Evolutionary conservation across 1,140 invertebrate species (phyloP).

Genomic region (Drosophila truncata): DNA sequence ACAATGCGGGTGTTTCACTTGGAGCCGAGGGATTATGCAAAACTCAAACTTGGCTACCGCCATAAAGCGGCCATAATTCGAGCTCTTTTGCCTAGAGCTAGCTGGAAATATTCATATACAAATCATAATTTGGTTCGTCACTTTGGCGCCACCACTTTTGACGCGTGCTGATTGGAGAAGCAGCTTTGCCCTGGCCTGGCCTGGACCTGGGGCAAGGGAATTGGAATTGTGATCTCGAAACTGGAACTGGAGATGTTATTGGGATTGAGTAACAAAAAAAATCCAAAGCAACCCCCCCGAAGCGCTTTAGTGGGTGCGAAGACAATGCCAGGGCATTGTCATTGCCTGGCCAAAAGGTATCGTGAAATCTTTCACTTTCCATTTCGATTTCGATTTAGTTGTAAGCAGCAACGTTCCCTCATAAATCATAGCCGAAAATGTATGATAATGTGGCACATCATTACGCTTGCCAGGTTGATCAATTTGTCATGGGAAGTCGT

Average conservation of each 20-base stretch:
- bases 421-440: constrained; percentile 43
- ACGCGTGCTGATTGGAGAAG: constrained; percentile 60
- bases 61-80: constrained; percentile 38
- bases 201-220: constrained; percentile 26
- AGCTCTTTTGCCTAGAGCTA: constrained; percentile 21
- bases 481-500: constrained; percentile 52
- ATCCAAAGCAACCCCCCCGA: constrained; percentile 6
- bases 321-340: constrained; percentile 47
- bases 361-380: constrained; percentile 52
- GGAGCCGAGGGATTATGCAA: constrained; percentile 67
- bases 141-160: constrained; percentile 72
- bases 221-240: constrained; percentile 10
- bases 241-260: background rate
- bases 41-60: constrained; percentile 26
- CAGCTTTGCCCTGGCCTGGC: too few relatives aligned
- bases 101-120: constrained; percentile 19
- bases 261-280: constrained; percentile 25
- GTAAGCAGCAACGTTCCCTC: constrained; percentile 27
- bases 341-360: constrained; percentile 31
- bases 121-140: constrained; percentile 55
- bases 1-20: constrained; percentile 73
- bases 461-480: constrained; percentile 48
- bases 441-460: constrained; percentile 54
- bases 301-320: constrained; percentile 48
- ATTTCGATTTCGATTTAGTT: constrained; percentile 49